These are phyloP conservation scores for Epinephelus fuscoguttatus DNA, from an alignment of 2,113 vertebrate species.

Conservation along the genomic window DNA sequence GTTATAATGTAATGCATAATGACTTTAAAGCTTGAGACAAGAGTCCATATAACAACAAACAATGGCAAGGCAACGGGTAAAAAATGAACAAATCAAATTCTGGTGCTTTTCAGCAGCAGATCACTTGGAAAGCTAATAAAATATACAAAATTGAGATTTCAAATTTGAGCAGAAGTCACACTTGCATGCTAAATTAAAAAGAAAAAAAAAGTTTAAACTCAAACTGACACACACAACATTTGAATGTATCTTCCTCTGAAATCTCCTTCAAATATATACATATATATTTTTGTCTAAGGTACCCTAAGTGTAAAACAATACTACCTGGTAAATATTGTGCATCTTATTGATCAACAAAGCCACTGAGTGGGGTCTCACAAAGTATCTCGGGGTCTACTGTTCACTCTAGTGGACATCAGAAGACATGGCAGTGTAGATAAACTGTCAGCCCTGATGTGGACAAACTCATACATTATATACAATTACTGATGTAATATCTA, in stretches of 20 bases:
- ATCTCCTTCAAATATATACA: too few relatives aligned
- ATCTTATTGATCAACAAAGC: neutral
- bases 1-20: neutral
- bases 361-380: neutral
- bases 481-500: neutral
- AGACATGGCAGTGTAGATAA: neutral
- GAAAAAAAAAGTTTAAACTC: neutral
- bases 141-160: neutral
- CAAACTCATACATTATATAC: neutral
- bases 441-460: neutral
- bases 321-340: neutral
- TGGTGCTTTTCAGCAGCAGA: neutral
- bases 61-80: neutral
- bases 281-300: neutral
- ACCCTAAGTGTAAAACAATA: neutral
- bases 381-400: neutral
- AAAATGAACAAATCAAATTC: neutral
- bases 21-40: neutral
- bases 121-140: neutral
- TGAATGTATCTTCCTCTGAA: too few relatives aligned
- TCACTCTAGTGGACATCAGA: conserved; percentile 27
- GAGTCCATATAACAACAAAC: neutral
- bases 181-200: neutral
- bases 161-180: neutral
- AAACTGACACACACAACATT: too few relatives aligned